phyloP scores from a whole-genome alignment of 2,113 vertebrate genomes.

The Pelobates fuscus region DNA sequence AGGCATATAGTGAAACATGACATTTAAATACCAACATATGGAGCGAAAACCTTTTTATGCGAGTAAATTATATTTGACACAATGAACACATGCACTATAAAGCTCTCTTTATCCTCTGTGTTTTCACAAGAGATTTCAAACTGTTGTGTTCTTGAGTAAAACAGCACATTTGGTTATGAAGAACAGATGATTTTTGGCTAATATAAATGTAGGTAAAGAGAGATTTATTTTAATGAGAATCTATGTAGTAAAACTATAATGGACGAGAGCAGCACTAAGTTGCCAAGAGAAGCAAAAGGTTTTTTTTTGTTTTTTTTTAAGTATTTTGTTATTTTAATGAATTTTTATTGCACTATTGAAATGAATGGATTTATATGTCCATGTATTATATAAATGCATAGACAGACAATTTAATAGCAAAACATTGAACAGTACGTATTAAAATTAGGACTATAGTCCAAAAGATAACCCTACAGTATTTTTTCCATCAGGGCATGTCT shows the following conservation, averaged over 20 bases:
- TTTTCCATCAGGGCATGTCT: too few species aligned
- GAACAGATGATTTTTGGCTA: conserved; percentile 32
- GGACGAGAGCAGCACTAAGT: not conserved
- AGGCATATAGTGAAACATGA: conserved; percentile 19
- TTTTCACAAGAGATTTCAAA: conserved; percentile 33
- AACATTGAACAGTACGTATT: not conserved
- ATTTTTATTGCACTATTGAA: too few species aligned
- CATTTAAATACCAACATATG: conserved; percentile 38
- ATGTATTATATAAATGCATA: too few species aligned
- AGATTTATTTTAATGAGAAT: not conserved
- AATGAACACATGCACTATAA: conserved; percentile 22
- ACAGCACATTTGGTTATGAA: conserved; percentile 18
- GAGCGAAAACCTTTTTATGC: conserved; percentile 13
- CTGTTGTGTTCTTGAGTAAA: conserved; percentile 10
- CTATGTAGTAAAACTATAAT: conserved; percentile 1
- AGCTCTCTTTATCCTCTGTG: conserved; percentile 27
- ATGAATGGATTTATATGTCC: too few species aligned
- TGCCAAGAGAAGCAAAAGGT: not conserved
- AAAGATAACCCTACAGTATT: too few species aligned
- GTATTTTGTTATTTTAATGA: too few species aligned
- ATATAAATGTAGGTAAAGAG: conserved; percentile 29
- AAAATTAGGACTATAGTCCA: not conserved
- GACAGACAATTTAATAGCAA: not conserved
- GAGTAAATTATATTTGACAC: conserved; percentile 37
- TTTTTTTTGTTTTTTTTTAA: too few species aligned